These are phyloP conservation scores for Eremobia ochroleuca DNA, from an alignment of 2,888 invertebrate species.

Conservation along the genomic window DNA sequence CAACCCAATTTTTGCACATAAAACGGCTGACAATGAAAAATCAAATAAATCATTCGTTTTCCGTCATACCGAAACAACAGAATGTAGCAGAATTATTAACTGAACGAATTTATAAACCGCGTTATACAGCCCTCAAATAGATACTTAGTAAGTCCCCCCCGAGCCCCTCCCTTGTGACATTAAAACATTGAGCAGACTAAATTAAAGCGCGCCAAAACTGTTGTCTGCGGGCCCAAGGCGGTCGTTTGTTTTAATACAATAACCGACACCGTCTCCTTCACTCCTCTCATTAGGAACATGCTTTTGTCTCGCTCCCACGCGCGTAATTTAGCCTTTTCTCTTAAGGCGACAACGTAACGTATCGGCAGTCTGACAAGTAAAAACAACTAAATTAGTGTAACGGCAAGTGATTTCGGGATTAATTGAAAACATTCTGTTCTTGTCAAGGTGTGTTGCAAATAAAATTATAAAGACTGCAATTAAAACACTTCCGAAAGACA, in stretches of 20 bases:
- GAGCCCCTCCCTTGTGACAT: constrained; percentile 82
- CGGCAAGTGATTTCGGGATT: constrained; percentile 71
- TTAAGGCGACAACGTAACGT: constrained; percentile 85
- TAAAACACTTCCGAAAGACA: constrained; percentile 60
- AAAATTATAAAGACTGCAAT: constrained; percentile 54
- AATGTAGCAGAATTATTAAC: constrained; percentile 83
- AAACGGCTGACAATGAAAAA: constrained; percentile 42
- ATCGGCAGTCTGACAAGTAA: constrained; percentile 75
- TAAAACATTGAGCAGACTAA: constrained; percentile 90
- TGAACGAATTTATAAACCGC: constrained; percentile 87
- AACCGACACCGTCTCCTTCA: constrained; percentile 85
- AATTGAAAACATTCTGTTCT: constrained; percentile 68
- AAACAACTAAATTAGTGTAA: constrained; percentile 69
- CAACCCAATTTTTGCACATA: constrained; percentile 2
- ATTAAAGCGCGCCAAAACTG: constrained; percentile 91
- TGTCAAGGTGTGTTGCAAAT: constrained; percentile 55
- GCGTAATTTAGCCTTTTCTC: constrained; percentile 84
- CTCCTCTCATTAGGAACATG: constrained; percentile 77
- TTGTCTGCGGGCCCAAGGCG: constrained; percentile 89
- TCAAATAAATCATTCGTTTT: constrained; percentile 54
- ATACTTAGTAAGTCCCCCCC: constrained; percentile 84
- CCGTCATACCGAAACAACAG: constrained; percentile 65
- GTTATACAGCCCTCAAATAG: constrained; percentile 89
- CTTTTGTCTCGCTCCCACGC: constrained; percentile 76
- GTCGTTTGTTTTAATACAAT: constrained; percentile 91